Base-by-base conservation (phyloP, 2,797 vertebrate species). In the Melanitta fusca region DNA sequence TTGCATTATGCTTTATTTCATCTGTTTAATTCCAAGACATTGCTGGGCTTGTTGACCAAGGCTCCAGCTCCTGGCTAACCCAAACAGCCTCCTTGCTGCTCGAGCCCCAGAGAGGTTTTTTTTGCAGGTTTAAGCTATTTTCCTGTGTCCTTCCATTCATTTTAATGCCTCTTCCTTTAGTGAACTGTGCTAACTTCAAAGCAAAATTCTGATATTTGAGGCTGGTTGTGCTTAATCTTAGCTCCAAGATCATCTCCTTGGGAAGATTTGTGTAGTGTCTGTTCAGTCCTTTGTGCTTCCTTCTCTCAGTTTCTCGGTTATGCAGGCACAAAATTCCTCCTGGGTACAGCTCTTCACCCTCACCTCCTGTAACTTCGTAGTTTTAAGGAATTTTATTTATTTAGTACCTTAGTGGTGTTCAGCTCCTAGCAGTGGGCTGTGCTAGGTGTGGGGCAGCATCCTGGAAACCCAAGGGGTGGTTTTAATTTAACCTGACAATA, bases 1-100 rank as follows among this genome's bases (percentile, higher is more conserved):
- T 0, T 45, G 22, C 38, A 5, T 57, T 38, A 0, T 0, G 0
- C 0, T 0, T 85, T 57, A 61, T 36, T 64, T 27, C 15, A 16
- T 69, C 43, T 25, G 13, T 57, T 27, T 86, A 5, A 32, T 91
- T 82, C 54, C 38, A 25, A 89, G 22, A 53, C 34, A 27, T 87
- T 38, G 27, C 18, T 73, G 74, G 34, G 36, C 6, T 15, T 21
- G 13, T 15, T 9, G 0, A n/a, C 32, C 61, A 64, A 34, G 6
- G 34, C 10, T 68, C 22, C 49, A 25, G 7, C 58, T 88, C 8
- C 10, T 66, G 85, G 20, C 30, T 17, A 49, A 66, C n/a, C 6
- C 34, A 58, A 65, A 22, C 38, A 34, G 27, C 41, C 21, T 71
- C 8, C 21, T 62, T 58, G 38, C 41, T 73, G 25, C 62, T 41